Evolutionary conservation across 2,113 vertebrate species (phyloP).

Genomic region (Zapornia atra): DNA sequence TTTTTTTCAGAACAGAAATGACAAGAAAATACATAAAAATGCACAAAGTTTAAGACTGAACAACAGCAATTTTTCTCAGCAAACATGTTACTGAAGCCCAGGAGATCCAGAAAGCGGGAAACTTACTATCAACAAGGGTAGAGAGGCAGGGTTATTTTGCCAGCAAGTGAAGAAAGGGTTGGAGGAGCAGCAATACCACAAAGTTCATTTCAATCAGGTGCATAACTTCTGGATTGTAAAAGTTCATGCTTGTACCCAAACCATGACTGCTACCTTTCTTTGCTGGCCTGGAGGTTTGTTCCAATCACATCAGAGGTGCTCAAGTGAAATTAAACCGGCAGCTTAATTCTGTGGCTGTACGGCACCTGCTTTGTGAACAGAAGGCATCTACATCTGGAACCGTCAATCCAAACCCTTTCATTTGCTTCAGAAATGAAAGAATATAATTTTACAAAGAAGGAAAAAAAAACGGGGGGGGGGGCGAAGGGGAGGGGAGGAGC

Average conservation of each 20-base stretch:
- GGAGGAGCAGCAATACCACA: not conserved
- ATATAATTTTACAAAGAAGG: not conserved
- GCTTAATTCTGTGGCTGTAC: not conserved
- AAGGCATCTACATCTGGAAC: not conserved
- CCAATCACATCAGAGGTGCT: not conserved
- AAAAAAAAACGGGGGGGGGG: fast-evolving
- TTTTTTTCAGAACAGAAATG: not conserved
- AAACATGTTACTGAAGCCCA: not conserved
- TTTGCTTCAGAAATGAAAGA: not conserved
- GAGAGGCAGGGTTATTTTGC: not conserved
- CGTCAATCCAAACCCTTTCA: not conserved
- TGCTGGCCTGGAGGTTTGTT: not conserved
- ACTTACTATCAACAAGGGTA: not conserved
- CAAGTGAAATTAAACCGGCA: not conserved
- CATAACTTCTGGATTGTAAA: not conserved
- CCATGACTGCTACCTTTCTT: not conserved
- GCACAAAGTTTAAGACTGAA: not conserved
- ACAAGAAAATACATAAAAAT: not conserved
- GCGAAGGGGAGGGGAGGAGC: too few species aligned
- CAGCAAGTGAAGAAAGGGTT: not conserved
- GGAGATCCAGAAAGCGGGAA: not conserved
- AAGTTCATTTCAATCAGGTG: not conserved
- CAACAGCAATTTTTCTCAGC: not conserved
- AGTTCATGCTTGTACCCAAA: not conserved
- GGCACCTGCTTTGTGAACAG: not conserved